A percentile compares a stretch with the other conserved stretches of the same genome.
Conservation (phyloP, 2,113 vertebrate genomes). For the Dinomys branickii region DNA sequence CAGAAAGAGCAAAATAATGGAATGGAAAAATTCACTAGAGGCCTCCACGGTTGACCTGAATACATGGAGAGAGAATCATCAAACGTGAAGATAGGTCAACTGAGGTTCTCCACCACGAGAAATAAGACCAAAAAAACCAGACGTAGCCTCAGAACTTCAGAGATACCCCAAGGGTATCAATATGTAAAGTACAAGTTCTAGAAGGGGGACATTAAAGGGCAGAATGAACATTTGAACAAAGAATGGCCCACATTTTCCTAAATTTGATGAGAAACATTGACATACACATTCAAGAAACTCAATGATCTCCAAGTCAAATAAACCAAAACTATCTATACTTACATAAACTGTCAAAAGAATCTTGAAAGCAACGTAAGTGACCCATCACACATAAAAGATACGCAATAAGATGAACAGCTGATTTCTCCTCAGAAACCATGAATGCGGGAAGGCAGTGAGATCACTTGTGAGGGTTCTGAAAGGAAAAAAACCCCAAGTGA, state of each 20-base stretch:
- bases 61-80: neutral
- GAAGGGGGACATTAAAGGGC: neutral
- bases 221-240: constrained; percentile 1
- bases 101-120: neutral
- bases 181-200: neutral
- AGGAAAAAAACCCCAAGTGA: neutral
- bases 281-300: neutral
- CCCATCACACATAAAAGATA: neutral
- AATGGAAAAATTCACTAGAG: neutral
- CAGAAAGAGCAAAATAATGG: neutral
- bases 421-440: neutral
- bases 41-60: neutral
- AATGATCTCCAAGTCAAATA: neutral
- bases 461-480: neutral
- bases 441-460: neutral
- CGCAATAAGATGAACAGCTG: neutral
- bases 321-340: neutral
- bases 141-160: neutral
- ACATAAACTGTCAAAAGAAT: neutral
- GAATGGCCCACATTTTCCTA: neutral
- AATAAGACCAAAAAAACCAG: neutral
- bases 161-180: neutral
- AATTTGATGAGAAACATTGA: neutral
- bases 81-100: neutral
- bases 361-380: neutral